Evolutionary conservation across 2,888 invertebrate genomes (phyloP).

Genomic region (Eumerus sabulonum): DNA sequence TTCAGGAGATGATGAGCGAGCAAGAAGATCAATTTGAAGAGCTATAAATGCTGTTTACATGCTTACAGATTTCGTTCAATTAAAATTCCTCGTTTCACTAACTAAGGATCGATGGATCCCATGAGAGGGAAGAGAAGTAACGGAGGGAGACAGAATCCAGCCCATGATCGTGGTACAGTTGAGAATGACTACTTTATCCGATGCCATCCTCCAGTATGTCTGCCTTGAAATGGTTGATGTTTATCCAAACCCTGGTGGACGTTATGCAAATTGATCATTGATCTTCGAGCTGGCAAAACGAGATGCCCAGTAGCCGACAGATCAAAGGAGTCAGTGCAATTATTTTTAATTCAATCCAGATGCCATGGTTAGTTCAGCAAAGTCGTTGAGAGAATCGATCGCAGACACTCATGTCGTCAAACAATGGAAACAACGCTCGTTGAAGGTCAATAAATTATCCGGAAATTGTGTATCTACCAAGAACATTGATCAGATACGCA

Average conservation of each 20-base stretch:
- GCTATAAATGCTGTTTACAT: conserved; percentile 58
- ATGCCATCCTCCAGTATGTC: conserved; percentile 27
- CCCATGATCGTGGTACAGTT: no score
- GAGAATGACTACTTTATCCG: neutral
- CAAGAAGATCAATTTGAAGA: conserved; percentile 29
- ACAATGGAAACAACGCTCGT: conserved; percentile 23
- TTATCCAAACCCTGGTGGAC: conserved; percentile 14
- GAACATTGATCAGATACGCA: conserved; percentile 23
- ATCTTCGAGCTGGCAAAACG: conserved; percentile 20
- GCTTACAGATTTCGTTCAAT: conserved; percentile 60
- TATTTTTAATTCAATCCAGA: conserved; percentile 65
- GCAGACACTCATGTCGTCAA: conserved; percentile 1
- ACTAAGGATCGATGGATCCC: neutral
- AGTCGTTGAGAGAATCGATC: neutral
- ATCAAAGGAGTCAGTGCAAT: conserved; percentile 59
- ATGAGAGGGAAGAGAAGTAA: neutral
- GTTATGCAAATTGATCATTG: conserved; percentile 60
- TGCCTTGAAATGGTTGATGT: conserved; percentile 17
- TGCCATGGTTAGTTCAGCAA: conserved; percentile 38
- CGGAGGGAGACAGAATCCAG: no score
- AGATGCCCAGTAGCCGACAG: conserved; percentile 46
- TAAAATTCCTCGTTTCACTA: conserved; percentile 58
- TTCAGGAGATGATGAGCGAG: conserved; percentile 20
- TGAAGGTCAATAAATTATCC: conserved; percentile 51
- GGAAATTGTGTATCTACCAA: conserved; percentile 14